These are phyloP conservation scores for Drosophila nigromelanica DNA, from an alignment of 1,140 invertebrate species.

Conservation along the genomic window DNA sequence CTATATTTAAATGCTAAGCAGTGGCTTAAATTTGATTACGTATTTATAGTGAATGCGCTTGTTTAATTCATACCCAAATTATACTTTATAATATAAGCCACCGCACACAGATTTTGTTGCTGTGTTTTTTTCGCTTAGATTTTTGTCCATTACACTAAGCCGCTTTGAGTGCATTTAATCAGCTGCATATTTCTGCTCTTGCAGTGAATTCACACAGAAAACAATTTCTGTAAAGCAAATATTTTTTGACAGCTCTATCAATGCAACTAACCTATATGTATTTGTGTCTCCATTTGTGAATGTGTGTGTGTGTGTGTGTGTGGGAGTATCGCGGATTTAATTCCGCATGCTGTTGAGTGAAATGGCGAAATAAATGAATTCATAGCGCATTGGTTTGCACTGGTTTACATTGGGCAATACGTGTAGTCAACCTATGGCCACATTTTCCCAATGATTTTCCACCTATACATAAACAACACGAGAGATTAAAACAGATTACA, in stretches of 20 bases:
- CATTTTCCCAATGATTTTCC: slow-evolving; percentile 47
- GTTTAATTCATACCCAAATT: slow-evolving; percentile 55
- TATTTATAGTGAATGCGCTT: slow-evolving; percentile 1
- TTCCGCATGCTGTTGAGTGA: slow-evolving; percentile 61
- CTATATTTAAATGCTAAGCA: slow-evolving; percentile 1
- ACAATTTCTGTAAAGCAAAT: slow-evolving; percentile 47
- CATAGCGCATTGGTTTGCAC: slow-evolving; percentile 20
- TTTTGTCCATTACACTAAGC: slow-evolving; percentile 70
- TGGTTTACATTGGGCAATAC: background rate
- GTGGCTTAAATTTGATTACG: slow-evolving; percentile 16
- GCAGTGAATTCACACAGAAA: slow-evolving; percentile 14
- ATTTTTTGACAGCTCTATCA: slow-evolving; percentile 62
- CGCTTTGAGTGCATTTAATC: slow-evolving; percentile 64
- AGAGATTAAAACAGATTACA: slow-evolving; percentile 70
- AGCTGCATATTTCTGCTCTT: slow-evolving; percentile 37
- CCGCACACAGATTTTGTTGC: slow-evolving; percentile 23
- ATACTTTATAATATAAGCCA: slow-evolving; percentile 55
- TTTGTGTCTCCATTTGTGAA: background rate
- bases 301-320: background rate
- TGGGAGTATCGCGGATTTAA: slow-evolving; percentile 52
- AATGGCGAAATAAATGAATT: slow-evolving; percentile 64
- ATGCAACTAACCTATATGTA: background rate
- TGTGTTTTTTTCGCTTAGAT: slow-evolving; percentile 45
- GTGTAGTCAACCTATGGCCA: slow-evolving; percentile 23
- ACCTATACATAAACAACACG: slow-evolving; percentile 7